phyloP scores from a whole-genome alignment of 2,797 vertebrate species.

The Malurus splendens region DNA sequence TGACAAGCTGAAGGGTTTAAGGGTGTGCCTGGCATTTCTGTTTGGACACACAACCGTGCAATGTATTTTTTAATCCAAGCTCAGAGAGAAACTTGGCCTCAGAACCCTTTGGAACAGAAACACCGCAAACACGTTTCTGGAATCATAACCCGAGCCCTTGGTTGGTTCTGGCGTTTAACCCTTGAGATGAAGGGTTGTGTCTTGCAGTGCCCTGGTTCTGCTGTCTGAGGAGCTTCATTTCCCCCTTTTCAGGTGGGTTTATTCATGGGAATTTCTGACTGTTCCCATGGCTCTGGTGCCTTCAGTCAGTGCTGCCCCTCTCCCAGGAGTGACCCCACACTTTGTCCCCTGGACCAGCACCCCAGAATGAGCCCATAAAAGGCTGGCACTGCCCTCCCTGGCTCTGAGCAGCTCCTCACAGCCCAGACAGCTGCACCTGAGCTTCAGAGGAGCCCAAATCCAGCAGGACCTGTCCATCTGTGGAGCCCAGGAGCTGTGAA shows the following conservation, averaged over 20 bases:
- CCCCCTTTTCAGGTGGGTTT: not conserved
- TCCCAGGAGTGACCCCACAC: fast-evolving
- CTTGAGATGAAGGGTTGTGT: fast-evolving
- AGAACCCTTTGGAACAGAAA: not conserved
- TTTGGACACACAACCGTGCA: not conserved
- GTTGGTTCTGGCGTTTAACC: not conserved
- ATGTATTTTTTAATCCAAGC: not conserved
- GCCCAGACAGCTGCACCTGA: not conserved
- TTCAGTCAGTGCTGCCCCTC: not conserved
- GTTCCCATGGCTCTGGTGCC: not conserved
- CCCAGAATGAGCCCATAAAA: not conserved
- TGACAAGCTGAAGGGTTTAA: not conserved
- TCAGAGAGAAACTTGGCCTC: not conserved
- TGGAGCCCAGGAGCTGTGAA: not conserved
- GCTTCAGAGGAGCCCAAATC: not conserved
- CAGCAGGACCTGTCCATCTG: not conserved
- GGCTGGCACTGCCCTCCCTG: not conserved
- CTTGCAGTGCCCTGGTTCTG: not conserved
- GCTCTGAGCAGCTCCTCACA: fast-evolving
- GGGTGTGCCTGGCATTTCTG: slow-evolving; percentile 11
- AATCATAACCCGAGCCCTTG: not conserved
- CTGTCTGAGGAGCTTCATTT: not conserved
- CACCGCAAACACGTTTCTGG: not conserved
- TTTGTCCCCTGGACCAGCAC: not conserved
- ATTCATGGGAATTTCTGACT: not conserved